Conservation (phyloP, 2,888 invertebrate genomes). For the Calliphora vomitoria region DNA sequence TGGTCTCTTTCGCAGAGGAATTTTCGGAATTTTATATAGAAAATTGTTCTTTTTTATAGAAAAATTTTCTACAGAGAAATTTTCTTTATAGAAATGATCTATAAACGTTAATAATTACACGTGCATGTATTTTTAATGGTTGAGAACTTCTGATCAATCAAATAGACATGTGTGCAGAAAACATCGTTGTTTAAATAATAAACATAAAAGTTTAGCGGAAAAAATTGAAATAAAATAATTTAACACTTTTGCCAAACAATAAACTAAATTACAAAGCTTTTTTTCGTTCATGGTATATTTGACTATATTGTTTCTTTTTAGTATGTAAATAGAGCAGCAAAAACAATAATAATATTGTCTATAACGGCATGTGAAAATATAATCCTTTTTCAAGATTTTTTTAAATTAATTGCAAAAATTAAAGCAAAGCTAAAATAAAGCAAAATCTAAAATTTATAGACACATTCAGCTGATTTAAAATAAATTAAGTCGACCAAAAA, state of each 20-base stretch:
- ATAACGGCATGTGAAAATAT: slow-evolving; percentile 38
- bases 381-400: slow-evolving; percentile 24
- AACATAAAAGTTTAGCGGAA: slow-evolving; percentile 48
- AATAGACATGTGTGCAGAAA: slow-evolving; percentile 8
- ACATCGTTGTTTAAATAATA: slow-evolving; percentile 24
- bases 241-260: slow-evolving; percentile 51
- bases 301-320: neutral
- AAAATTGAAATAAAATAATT: slow-evolving; percentile 8
- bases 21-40: too few relatives aligned
- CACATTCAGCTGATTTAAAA: neutral
- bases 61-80: neutral
- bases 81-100: too few relatives aligned
- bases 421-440: neutral
- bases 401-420: neutral
- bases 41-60: neutral
- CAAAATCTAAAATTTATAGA: neutral
- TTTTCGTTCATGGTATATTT: slow-evolving; percentile 3
- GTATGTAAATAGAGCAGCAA: neutral
- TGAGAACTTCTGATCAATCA: slow-evolving; percentile 49
- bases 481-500: too few relatives aligned
- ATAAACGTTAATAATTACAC: too few relatives aligned
- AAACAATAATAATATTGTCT: neutral
- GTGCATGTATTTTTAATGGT: neutral
- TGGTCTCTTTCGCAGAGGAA: neutral
- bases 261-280: slow-evolving; percentile 57